Percentiles rank a stretch among this genome's conserved stretches.
Conservation (phyloP, 2,888 invertebrate genomes). For the Oxytorus armatus region DNA sequence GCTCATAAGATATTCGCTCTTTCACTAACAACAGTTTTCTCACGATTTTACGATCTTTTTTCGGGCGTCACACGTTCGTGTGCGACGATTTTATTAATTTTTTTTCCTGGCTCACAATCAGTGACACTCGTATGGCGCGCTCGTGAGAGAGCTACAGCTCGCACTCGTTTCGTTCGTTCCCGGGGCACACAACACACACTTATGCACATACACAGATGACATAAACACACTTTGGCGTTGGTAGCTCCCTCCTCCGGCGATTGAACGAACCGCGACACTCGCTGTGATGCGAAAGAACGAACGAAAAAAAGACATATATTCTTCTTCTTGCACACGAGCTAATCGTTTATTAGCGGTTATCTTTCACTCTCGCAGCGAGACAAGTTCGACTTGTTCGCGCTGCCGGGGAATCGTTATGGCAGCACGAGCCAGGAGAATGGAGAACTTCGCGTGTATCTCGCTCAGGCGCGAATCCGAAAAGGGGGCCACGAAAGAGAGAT, state of each 20-base stretch:
- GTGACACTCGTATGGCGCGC: constrained; percentile 1
- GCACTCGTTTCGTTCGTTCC: constrained; percentile 19
- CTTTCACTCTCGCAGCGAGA: neutral
- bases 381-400: neutral
- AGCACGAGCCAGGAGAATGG: constrained; percentile 1
- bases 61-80: neutral
- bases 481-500: neutral
- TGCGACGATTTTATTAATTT: neutral
- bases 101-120: neutral
- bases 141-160: constrained; percentile 11
- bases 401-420: constrained; percentile 5
- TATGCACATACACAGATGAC: neutral
- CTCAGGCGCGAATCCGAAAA: neutral
- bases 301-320: constrained; percentile 4
- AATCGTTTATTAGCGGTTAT: constrained; percentile 38
- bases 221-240: constrained; percentile 1
- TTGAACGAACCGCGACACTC: constrained; percentile 9
- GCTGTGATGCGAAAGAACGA: neutral
- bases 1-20: neutral
- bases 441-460: constrained; percentile 1
- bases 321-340: constrained; percentile 32
- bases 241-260: constrained; percentile 31
- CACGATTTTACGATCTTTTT: neutral
- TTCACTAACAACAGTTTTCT: neutral
- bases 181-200: neutral